Evolutionary conservation across 2,113 vertebrate genomes (phyloP).

Genomic region (Callipepla squamata): DNA sequence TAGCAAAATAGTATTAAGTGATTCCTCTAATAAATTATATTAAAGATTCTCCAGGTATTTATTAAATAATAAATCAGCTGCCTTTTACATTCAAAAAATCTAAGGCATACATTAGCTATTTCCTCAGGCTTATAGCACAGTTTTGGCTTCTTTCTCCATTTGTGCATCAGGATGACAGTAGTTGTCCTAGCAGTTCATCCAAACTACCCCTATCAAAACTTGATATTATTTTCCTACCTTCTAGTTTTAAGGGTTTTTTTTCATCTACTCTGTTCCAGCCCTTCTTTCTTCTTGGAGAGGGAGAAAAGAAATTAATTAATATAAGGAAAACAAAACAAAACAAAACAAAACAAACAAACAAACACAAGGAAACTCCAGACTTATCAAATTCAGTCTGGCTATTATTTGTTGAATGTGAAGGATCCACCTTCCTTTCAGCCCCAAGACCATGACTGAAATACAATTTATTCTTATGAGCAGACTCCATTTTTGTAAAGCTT

Average conservation of each 20-base stretch:
- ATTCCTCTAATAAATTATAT: neutral
- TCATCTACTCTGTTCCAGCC: neutral
- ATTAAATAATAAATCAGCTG: neutral
- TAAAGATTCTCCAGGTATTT: neutral
- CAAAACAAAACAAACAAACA: too few species aligned
- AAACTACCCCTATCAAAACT: neutral
- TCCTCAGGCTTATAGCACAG: neutral
- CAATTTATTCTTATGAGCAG: neutral
- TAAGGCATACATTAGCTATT: neutral
- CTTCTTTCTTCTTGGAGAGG: neutral
- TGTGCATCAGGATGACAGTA: neutral
- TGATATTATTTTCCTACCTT: neutral
- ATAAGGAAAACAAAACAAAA: neutral
- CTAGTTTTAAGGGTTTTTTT: neutral
- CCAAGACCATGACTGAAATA: neutral
- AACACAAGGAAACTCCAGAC: neutral
- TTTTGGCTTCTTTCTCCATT: neutral
- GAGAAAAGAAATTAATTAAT: neutral
- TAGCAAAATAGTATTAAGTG: neutral
- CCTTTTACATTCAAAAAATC: neutral
- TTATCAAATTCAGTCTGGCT: constrained; percentile 14
- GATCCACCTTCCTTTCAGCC: neutral
- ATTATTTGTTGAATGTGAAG: constrained; percentile 14
- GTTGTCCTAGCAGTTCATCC: neutral
- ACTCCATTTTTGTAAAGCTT: neutral